Base-by-base conservation (phyloP, 2,797 vertebrate species). In the Chaetodon trifasciatus region DNA sequence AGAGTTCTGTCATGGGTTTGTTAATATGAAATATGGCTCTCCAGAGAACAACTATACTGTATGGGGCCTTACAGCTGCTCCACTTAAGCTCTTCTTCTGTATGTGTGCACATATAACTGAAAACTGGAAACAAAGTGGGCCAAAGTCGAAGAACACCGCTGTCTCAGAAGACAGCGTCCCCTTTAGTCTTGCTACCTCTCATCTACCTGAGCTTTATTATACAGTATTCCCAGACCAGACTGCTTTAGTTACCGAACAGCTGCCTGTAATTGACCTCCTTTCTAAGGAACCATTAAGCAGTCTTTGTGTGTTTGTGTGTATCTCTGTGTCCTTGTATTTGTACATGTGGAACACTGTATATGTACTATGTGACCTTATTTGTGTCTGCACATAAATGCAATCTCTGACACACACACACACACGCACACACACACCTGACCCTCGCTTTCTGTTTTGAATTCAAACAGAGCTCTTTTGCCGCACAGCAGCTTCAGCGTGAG, bases 51-150 rank as follows among this genome's bases (percentile, higher is more conserved):
- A 5, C 50, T 72, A 82, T 62, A 58, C 74, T 28, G 69, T 73
- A 76, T 65, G 67, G 40, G 21, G 12, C 72, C 47, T 82, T 81
- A 82, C 83, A 86, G 78, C 73, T 91, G 90, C 79, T 90, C 90
- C 65, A 90, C 81, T 92, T 92, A 56, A 63, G 35, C 69, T 78
- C 15, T 52, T 69, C 17, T 8, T 57, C 13, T 57, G 6, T 66
- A 17, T 47, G 8, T 24, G 37, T 57, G 50, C 39, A 6, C 42
- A 3, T 49, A 24, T 52, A 69, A 49, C 37, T 78, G 35, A 62
- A 83, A 63, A 70, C 17, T 64, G 37, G 62, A 66, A 50, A 39
- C 24, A 90, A 92, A 91, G 65, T 91, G 81, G 89, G 88, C 71
- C 89, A 90, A 85, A 78, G 83, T 70, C 52, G 58, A 46, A 69